These are phyloP conservation scores for Hyles euphorbiae DNA, from an alignment of 1,140 invertebrate species.

Conservation along the genomic window DNA sequence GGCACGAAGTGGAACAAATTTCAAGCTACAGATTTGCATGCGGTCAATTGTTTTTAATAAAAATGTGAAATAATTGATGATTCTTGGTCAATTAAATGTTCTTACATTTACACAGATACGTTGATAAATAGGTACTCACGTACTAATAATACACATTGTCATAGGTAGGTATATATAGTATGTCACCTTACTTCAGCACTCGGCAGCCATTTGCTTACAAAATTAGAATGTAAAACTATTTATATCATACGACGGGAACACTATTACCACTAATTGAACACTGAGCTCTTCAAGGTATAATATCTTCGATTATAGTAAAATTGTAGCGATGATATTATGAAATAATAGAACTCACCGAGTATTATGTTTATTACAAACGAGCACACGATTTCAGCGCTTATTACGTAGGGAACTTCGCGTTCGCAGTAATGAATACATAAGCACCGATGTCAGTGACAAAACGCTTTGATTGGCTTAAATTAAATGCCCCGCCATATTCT, in stretches of 20 bases:
- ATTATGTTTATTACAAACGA: slow-evolving; percentile 57
- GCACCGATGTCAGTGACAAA: slow-evolving; percentile 50
- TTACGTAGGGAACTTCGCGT: slow-evolving; percentile 70
- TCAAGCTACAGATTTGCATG: too few relatives aligned
- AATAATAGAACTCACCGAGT: slow-evolving; percentile 62
- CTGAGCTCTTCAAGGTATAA: not conserved
- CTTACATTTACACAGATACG: too few relatives aligned
- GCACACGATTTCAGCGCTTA: slow-evolving; percentile 74
- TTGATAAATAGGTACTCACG: slow-evolving; percentile 1
- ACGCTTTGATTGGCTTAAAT: slow-evolving; percentile 52
- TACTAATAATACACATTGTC: slow-evolving; percentile 2
- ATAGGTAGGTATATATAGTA: slow-evolving; percentile 7
- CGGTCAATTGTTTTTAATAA: too few relatives aligned
- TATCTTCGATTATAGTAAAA: not conserved
- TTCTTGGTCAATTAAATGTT: too few relatives aligned
- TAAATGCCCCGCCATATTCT: slow-evolving; percentile 51
- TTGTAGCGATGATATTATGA: slow-evolving; percentile 12
- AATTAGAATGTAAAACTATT: slow-evolving; percentile 67
- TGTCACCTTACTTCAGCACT: slow-evolving; percentile 65
- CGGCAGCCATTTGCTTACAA: slow-evolving; percentile 75
- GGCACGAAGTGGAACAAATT: too few relatives aligned
- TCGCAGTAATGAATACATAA: slow-evolving; percentile 56
- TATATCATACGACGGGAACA: slow-evolving; percentile 40
- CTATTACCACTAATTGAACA: slow-evolving; percentile 7
- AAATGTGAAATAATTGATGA: too few relatives aligned